Base-by-base conservation (phyloP, 2,797 vertebrate species). In the Coregonus suidteri region DNA sequence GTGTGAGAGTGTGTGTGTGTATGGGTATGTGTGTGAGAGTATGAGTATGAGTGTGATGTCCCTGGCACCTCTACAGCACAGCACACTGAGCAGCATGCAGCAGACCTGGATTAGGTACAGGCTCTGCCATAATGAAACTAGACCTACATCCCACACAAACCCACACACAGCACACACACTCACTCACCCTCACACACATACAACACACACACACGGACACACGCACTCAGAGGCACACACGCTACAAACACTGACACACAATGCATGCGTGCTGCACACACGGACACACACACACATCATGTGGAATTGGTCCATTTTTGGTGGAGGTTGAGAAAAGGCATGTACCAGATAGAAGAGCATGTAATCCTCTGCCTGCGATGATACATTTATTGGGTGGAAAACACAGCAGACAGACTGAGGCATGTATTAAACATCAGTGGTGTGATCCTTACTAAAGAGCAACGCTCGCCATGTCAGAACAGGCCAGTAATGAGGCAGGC, bases 371-470 rank as follows among this genome's bases (percentile, higher is more conserved):
- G 84, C 81, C 90, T 87, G 41, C 87, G 77, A 89, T 88, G 84
- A 90, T 88, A 84, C 90, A 91, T 89, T 86, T 84, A 91, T 91
- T 81, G 84, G 84, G 77, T 62, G 70, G 85, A 89, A 85, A 89
- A 90, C 78, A 90, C 87, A 90, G 89, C 83, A 65, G 62, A 37
- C 75, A 88, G 80, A 87, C 82, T 76, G 78, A 81, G 84, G 78
- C 78, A 86, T 90, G 91, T 89, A 83, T 91, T 90, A 91, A 92
- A 93, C 90, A 91, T 91, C 80, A 85, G 82, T 79, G 80, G 81
- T 41, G 76, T 78, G 87, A 79, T 88, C 78, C 76, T 79, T 78
- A 73, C 84, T 78, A 71, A 82, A 88, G 87, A 91, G 83, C 83
- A 75, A 67, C 79, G 84, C 86, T 81, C 76, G 71, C 78, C 77